phyloP scores from a whole-genome alignment of 2,113 vertebrate species.

The Hepsetus odoe region DNA sequence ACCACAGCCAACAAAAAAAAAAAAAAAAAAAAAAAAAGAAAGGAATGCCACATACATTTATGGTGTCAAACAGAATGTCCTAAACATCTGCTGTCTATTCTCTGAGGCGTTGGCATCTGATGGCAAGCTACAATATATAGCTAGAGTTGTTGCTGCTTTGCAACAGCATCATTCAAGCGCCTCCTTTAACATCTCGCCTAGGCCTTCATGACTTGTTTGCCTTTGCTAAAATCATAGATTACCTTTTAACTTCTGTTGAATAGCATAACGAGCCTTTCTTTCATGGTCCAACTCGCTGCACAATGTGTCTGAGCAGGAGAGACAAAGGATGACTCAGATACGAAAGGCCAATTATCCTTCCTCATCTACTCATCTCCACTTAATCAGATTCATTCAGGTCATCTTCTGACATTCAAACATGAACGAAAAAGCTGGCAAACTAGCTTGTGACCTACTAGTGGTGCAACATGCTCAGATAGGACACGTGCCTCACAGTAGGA shows the following conservation, averaged over 20 bases:
- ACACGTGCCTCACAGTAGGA: not conserved
- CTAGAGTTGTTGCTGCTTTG: not conserved
- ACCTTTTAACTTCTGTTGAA: constrained; percentile 86
- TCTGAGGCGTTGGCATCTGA: not conserved
- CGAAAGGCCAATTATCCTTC: constrained; percentile 23
- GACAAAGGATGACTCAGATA: constrained; percentile 41
- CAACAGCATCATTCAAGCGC: not conserved
- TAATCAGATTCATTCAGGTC: not conserved
- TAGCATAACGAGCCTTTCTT: constrained; percentile 80
- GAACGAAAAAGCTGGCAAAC: not conserved
- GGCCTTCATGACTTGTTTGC: constrained; percentile 3
- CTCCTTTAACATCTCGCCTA: not conserved
- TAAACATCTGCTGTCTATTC: not conserved
- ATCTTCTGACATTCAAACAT: not conserved
- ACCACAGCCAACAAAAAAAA: not conserved
- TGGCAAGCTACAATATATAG: not conserved
- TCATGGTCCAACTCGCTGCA: constrained; percentile 85
- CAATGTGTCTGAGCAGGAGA: constrained; percentile 76
- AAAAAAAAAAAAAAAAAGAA: not conserved
- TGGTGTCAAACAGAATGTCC: not conserved
- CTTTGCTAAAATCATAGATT: constrained; percentile 54
- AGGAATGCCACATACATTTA: not conserved
- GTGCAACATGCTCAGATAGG: not conserved
- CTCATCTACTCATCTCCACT: constrained; percentile 9
- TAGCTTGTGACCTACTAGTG: not conserved